Evolutionary conservation across 2,797 vertebrate genomes (phyloP).

Genomic region (Chromobotia macracanthus): DNA sequence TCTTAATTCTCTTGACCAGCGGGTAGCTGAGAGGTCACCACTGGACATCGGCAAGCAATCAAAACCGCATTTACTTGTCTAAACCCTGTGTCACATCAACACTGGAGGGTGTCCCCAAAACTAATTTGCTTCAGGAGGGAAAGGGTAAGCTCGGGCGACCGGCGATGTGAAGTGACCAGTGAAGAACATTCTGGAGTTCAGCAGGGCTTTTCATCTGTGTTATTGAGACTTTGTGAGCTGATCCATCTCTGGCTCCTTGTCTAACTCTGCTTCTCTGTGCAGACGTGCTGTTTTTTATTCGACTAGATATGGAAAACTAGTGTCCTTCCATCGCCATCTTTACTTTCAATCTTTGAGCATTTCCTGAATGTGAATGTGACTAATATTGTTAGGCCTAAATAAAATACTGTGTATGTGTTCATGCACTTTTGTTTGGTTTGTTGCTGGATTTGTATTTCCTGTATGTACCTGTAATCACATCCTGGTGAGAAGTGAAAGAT

Average conservation of each 20-base stretch:
- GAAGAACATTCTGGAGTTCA: slow-evolving; percentile 57
- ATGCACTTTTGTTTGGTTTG: neutral
- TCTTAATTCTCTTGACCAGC: slow-evolving; percentile 61
- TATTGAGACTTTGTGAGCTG: slow-evolving; percentile 54
- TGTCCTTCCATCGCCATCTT: neutral
- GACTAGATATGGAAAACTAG: neutral
- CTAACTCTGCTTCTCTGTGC: slow-evolving; percentile 1
- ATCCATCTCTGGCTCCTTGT: slow-evolving; percentile 12
- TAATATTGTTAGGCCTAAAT: neutral
- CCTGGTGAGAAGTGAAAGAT: neutral
- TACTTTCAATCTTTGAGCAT: neutral
- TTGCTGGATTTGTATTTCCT: neutral
- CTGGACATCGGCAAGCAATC: slow-evolving; percentile 64
- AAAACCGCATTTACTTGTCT: slow-evolving; percentile 68
- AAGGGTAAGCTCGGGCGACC: slow-evolving; percentile 56
- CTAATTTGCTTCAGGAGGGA: slow-evolving; percentile 61
- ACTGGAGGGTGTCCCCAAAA: slow-evolving; percentile 62
- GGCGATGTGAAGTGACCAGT: slow-evolving; percentile 58
- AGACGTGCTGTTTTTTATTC: slow-evolving; percentile 17
- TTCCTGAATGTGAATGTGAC: neutral
- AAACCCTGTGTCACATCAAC: slow-evolving; percentile 61
- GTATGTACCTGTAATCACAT: neutral
- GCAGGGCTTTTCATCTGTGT: slow-evolving; percentile 48
- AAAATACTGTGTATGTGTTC: neutral
- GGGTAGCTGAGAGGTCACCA: slow-evolving; percentile 54